Evolutionary conservation across 2,797 vertebrate genomes (phyloP), one percentile per base, ranked within the genome.

Genomic region (Clamator glandarius): DNA sequence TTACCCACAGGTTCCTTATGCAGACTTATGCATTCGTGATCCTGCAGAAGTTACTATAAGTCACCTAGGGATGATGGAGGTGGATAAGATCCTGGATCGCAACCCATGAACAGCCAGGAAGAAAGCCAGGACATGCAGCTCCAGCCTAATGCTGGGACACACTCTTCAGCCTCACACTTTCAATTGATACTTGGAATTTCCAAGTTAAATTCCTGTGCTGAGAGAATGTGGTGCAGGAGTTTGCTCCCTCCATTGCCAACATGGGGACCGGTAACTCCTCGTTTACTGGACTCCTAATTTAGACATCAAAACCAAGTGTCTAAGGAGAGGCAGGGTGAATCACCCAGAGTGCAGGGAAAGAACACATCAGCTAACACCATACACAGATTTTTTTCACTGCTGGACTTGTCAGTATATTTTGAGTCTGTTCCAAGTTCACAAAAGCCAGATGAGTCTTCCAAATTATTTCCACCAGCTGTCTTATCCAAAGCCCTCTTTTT

Each of bases 71-170:
- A 46, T 36, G 55, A 23, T 5, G 8, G 58, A 67, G 15, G 15
- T 41, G 26, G 44, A 48, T 39, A 41, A 70, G 23, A 23, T 55
- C 39, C 54, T n/a, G 48, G 24, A 52, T 77, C 2, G 2, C 23
- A 25, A 20, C n/a, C 29, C 31, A 61, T 0, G 0, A 75, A 35
- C 19, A 75, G 3, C 6, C 3, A 13, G 33, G 41, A 33, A 0
- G 3, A 64, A 4, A 66, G 26, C 23, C 52, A 78, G 77, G 48
- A 67, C 1, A 2, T 42, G 31, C 31, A 80, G 63, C 25, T 88
- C 25, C 61, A 85, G 59, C 41, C 31, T 0, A 1, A 51, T 1
- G 1, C 23, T 62, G 61, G 67, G 36, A 61, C 1, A 2, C 35
- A 26, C 0, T 1, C 48, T 42, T 87, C 5, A 3, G 21, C 26